phyloP scores from a whole-genome alignment of 2,797 vertebrate genomes.

The Xenops minutus region DNA sequence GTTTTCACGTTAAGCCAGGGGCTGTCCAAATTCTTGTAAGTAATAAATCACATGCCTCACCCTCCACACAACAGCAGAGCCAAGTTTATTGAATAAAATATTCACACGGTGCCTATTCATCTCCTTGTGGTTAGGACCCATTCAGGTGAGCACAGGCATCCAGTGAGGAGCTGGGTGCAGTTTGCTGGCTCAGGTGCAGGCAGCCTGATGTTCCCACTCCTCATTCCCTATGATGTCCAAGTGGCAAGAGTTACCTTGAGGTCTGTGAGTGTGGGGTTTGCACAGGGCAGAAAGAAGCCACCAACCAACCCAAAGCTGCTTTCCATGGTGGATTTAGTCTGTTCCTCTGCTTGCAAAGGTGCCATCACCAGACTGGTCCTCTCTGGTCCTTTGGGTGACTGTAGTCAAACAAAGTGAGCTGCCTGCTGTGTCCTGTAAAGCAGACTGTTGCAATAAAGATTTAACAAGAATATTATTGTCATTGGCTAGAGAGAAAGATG shows the following conservation, averaged over 20 bases:
- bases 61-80: constrained; percentile 12
- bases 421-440: neutral
- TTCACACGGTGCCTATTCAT: constrained; percentile 53
- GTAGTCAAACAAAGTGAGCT: neutral
- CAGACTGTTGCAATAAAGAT: constrained; percentile 77
- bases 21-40: constrained; percentile 59
- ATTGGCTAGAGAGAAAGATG: constrained; percentile 67
- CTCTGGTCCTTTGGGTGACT: accelerated
- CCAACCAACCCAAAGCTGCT: neutral
- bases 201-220: neutral
- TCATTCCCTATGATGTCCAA: neutral
- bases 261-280: neutral
- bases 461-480: constrained; percentile 72
- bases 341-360: neutral
- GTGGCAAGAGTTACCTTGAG: neutral
- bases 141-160: constrained; percentile 34
- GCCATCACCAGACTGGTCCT: neutral
- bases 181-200: constrained; percentile 6
- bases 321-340: neutral
- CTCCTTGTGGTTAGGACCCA: neutral
- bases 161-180: neutral
- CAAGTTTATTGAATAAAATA: constrained; percentile 50
- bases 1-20: constrained; percentile 48
- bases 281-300: neutral
- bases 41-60: constrained; percentile 59